Evolutionary conservation across 1,140 invertebrate species (phyloP), one percentile per base, ranked within the genome.

Genomic region (Pinna nobilis): DNA sequence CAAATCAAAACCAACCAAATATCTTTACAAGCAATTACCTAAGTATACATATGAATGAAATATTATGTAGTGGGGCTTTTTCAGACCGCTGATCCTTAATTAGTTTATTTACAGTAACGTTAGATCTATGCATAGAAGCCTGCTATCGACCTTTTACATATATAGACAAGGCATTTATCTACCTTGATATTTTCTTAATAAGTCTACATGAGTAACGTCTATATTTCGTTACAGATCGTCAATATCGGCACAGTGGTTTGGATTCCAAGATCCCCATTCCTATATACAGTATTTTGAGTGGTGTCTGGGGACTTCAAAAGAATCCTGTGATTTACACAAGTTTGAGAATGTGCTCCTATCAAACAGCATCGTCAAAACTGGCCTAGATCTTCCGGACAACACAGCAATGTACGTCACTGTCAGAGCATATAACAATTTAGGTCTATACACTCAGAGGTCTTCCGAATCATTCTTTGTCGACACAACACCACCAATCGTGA

Each of bases 221-320:
- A 6, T 57, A 33, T 41, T 63, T 0, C 28, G 15, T 63, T 63
- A 11, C 39, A 63, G 59, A 20, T 37, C 72, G 7, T 57, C 74
- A 18, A 20, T 80, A n/a, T 59, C 69, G 25, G 65, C 68, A 7
- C 49, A 66, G 5, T 84, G 82, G 82, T 20, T 70, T 20, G 82
- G 82, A 20, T 82, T 82, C 60, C 39, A 74, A 2, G 82, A 84
- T 44, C 77, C 78, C n/a, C 77, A 84, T 30, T 80, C 82, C 0
- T 70, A 60, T 9, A 76, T 84, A 39, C 32, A 73, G 13, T 61
- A 84, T 49, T 82, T 77, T 51, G 69, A 74, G 37, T 72, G 66
- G 15, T 84, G 82, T 44, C 25, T 80, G 18, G 51, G 63, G 2
- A 51, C 55, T 6, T 15, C 15, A n/a, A 20, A n/a, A 30, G 23